phyloP scores from a whole-genome alignment of 1,140 invertebrate genomes.

The Drosophila aff. region DNA sequence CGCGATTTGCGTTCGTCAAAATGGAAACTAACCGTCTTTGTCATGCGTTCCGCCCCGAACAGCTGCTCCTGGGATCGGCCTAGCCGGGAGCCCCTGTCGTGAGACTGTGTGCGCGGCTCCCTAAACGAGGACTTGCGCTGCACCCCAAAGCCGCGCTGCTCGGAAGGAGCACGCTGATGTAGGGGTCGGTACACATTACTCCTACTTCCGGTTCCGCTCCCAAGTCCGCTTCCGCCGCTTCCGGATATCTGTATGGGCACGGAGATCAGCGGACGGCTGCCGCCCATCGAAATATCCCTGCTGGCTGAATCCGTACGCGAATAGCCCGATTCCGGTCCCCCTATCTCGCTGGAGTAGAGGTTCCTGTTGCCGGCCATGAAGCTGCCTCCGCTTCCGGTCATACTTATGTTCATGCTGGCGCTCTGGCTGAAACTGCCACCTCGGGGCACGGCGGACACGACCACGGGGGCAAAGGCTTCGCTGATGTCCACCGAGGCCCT shows the following conservation, averaged over 20 bases:
- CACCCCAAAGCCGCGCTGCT: slow-evolving; percentile 58
- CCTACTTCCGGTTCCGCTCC: slow-evolving; percentile 5
- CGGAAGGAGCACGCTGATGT: slow-evolving; percentile 65
- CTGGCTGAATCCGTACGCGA: slow-evolving; percentile 51
- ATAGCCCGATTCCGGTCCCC: slow-evolving; percentile 41
- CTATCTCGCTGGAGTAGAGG: slow-evolving; percentile 76
- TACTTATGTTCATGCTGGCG: slow-evolving; percentile 13
- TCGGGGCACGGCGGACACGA: slow-evolving; percentile 62
- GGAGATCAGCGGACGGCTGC: slow-evolving; percentile 73
- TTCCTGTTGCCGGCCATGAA: slow-evolving; percentile 75
- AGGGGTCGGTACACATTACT: slow-evolving; percentile 55
- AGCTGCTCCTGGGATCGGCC: slow-evolving; percentile 72
- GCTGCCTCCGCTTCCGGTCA: slow-evolving; percentile 41
- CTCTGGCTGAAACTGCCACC: slow-evolving; percentile 46
- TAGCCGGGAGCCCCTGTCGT: slow-evolving; percentile 67
- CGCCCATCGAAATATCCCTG: slow-evolving; percentile 63
- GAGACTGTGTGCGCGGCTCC: slow-evolving; percentile 77
- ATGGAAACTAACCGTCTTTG: slow-evolving; percentile 85
- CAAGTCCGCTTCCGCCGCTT: slow-evolving; percentile 36
- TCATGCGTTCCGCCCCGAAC: slow-evolving; percentile 72
- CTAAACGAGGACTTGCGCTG: slow-evolving; percentile 60
- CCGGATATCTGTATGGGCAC: slow-evolving; percentile 70
- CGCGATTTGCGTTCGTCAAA: slow-evolving; percentile 83
- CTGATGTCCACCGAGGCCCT: slow-evolving; percentile 58
- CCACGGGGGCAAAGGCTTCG: slow-evolving; percentile 75